Evolutionary conservation across 1,140 invertebrate species (phyloP).

Genomic region (Hycleus phaleratus): DNA sequence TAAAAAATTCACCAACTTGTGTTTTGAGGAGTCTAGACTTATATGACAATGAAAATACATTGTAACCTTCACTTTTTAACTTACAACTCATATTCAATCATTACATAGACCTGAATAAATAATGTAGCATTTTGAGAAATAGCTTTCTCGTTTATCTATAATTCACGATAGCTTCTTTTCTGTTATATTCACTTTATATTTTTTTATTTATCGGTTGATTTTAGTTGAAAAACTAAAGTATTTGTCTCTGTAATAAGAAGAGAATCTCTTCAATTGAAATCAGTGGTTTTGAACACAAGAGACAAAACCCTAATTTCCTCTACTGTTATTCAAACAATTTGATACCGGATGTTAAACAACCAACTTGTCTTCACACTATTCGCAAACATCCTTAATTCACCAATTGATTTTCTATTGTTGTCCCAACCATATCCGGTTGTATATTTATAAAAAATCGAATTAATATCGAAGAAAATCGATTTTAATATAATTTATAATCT

Average conservation of each 20-base stretch:
- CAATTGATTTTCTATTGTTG: too few relatives aligned
- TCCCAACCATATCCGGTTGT: too few relatives aligned
- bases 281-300: not conserved
- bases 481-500: not conserved
- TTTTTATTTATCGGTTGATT: too few relatives aligned
- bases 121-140: conserved; percentile 13
- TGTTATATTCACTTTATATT: too few relatives aligned
- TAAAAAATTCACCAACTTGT: too few relatives aligned
- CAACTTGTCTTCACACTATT: conserved; percentile 5
- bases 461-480: not conserved
- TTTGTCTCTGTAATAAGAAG: too few relatives aligned
- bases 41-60: too few relatives aligned
- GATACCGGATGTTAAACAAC: conserved; percentile 16
- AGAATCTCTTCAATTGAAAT: too few relatives aligned
- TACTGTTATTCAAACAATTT: conserved; percentile 20
- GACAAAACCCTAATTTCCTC: conserved; percentile 16
- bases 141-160: conserved; percentile 9
- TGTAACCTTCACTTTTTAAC: not conserved
- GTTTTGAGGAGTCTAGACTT: too few relatives aligned
- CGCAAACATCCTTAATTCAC: conserved; percentile 2
- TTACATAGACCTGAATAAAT: conserved; percentile 6
- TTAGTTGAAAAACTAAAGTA: too few relatives aligned
- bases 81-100: conserved; percentile 5
- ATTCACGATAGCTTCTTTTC: not conserved
- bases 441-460: too few relatives aligned